Base-by-base conservation (phyloP, 92 coral and sea anemone species). In the Parazoanthus darwini region DNA sequence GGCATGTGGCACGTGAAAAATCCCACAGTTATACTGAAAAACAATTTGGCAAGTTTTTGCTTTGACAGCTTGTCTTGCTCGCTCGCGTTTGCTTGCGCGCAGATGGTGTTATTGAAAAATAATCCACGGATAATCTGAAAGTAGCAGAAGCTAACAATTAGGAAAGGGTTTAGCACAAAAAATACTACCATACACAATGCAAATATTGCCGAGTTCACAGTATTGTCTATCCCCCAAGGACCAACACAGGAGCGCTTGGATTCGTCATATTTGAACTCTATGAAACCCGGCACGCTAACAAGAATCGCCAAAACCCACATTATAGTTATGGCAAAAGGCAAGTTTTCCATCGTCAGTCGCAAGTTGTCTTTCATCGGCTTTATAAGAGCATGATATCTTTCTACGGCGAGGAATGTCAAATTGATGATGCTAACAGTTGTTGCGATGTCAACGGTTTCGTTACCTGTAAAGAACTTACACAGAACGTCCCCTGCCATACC, bases 321-420 rank as follows among this genome's bases (percentile, higher is more conserved):
- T 2, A 43, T 7, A 6, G 43, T 23, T 42, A 83, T 16, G 9
- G 76, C 86, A 44, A 68, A 25, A 10, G 78, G 78, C 39, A 83
- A 35, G 16, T 83, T 83, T 7, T 83, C 86, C 7, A 22, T 67
- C 2, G 86, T 83, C 43, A 83, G 65, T 42, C 86, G 56, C 35
- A 83, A 15, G 39, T 83, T 42, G 0, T 42, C 2, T n/a, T 29
- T 83, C 86, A 83, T 38, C 0, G 86, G 86, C 16, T 71, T 83
- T 25, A 83, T 44, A 14, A 83, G 78, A 29, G 86, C 86, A 75
- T 83, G 77, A n/a, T 83, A 83, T 67, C 86, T 83, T 70, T 83
- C 86, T 7, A 83, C 26, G 29, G 86, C 77, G n/a, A 83, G 78
- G 43, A 83, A 83, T 0, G 86, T 83, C 43, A 83, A 44, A 59